Percentiles rank a stretch among this genome's conserved stretches.
Conservation (phyloP, 2,797 vertebrate genomes). For the Gallinago nigripennis region DNA sequence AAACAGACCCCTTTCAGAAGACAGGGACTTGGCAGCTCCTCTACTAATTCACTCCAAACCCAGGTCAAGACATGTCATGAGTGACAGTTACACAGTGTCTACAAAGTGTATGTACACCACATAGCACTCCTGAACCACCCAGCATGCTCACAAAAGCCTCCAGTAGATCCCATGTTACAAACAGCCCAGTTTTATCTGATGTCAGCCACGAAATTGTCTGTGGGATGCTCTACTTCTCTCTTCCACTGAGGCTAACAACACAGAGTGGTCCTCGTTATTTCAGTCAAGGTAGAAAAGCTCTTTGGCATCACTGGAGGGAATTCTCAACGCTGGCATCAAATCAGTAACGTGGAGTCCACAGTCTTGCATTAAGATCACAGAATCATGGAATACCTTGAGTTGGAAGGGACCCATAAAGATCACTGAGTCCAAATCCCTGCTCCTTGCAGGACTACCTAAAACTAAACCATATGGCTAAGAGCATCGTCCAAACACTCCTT, state of each 20-base stretch:
- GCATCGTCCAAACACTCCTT: not conserved
- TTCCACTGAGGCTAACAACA: not conserved
- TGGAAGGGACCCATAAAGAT: not conserved
- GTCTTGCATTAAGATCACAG: not conserved
- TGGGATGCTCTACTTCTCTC: not conserved
- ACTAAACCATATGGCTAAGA: not conserved
- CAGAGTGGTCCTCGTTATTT: not conserved
- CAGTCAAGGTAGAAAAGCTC: not conserved
- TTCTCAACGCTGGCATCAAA: not conserved
- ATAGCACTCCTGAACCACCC: not conserved
- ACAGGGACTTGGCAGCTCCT: not conserved
- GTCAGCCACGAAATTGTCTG: not conserved
- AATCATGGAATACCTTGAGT: not conserved
- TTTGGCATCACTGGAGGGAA: not conserved
- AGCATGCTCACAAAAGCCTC: not conserved
- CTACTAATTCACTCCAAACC: not conserved
- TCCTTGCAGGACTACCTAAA: not conserved
- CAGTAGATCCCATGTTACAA: not conserved
- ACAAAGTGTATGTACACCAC: not conserved
- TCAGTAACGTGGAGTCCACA: accelerated
- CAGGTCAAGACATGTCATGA: not conserved
- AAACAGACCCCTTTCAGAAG: not conserved
- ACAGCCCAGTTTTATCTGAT: not conserved
- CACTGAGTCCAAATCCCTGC: not conserved
- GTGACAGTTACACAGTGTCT: not conserved